phyloP scores from a whole-genome alignment of 1,140 invertebrate species.

The Neodiprion lecontei region DNA sequence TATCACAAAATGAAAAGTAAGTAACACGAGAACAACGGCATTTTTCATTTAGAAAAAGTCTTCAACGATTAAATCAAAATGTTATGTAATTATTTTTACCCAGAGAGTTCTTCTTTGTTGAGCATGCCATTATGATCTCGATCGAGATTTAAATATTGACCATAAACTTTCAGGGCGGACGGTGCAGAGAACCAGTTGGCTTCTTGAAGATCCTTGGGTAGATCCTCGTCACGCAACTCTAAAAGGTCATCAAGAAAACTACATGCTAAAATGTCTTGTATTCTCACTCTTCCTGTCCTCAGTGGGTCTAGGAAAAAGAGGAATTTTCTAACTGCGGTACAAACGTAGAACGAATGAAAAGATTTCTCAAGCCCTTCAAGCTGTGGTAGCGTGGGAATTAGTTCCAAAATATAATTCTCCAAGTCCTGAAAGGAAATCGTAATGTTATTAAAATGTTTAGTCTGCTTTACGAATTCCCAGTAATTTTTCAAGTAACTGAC shows the following conservation, averaged over 20 bases:
- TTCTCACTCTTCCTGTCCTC: constrained; percentile 85
- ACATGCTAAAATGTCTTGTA: constrained; percentile 89
- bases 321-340: constrained; percentile 94
- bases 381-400: constrained; percentile 90
- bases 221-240: constrained; percentile 83
- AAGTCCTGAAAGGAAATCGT: constrained; percentile 74
- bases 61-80: too few relatives aligned
- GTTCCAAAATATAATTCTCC: constrained; percentile 93
- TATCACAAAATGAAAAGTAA: neutral
- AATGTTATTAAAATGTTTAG: constrained; percentile 13
- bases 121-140: constrained; percentile 96
- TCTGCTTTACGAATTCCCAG: neutral
- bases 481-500: neutral
- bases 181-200: constrained; percentile 96
- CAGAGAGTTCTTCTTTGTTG: constrained; percentile 84
- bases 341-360: constrained; percentile 96
- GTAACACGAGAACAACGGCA: neutral
- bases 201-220: constrained; percentile 83
- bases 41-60: neutral
- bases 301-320: constrained; percentile 94
- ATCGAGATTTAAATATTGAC: constrained; percentile 93
- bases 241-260: constrained; percentile 92
- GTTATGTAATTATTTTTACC: constrained; percentile 59
- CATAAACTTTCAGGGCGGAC: constrained; percentile 88
- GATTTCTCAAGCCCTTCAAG: constrained; percentile 90